Evolutionary conservation across 2,888 invertebrate species (phyloP), one percentile per base, ranked within the genome.

Genomic region (Acleris laterana): DNA sequence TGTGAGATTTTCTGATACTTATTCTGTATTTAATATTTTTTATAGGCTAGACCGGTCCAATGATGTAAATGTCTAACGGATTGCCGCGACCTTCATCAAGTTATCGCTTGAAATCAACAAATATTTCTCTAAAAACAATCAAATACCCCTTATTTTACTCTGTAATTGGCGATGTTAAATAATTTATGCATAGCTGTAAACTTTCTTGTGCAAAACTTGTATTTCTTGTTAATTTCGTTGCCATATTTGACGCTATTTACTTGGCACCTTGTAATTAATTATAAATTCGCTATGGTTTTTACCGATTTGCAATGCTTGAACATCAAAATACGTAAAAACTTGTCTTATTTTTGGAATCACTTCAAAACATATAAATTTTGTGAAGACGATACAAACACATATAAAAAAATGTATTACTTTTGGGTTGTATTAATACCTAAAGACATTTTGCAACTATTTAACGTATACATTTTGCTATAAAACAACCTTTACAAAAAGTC

Each of bases 391-490:
- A 77, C 60, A 69, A 22, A 49, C 9, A 28, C 71, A 71, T 69
- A 73, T 74, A 73, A 71, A 71, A 71, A 76, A 74, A 80, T 25
- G 77, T 77, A 81, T 80, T 84, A 0, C n/a, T n/a, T n/a, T n/a
- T n/a, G n/a, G n/a, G n/a, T n/a, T n/a, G n/a, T n/a, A n/a, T n/a
- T n/a, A 28, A 38, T 11, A 38, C 32, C 32, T 3, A 38, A 11
- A 3, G 32, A 11, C 32, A 3, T 38, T 38, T 38, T 13, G 2
- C 9, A 11, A 38, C 32, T 0, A 38, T 38, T 38, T 11, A 38
- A 38, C 32, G 32, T 13, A 3, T 38, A 11, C 11, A 32, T 11
- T 32, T 32, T 11, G 9, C 13, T 38, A 38, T 85, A 83, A 77
- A 80, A 76, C 77, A 75, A 46, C 60, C 53, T 65, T 19, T 61